Evolutionary conservation across 2,797 vertebrate species (phyloP).

Genomic region (Falco berigora): DNA sequence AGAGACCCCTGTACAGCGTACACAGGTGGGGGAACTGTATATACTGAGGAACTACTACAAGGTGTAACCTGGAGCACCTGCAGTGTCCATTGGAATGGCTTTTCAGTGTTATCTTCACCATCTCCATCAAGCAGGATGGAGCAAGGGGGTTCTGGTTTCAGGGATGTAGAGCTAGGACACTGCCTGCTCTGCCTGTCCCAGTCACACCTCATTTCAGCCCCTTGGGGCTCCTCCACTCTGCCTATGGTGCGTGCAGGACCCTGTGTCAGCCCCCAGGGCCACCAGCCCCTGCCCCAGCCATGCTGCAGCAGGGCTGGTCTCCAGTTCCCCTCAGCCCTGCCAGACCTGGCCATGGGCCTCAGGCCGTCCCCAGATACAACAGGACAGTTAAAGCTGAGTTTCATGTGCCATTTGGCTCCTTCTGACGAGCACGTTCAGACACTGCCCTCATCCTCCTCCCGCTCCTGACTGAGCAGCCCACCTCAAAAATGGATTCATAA

Average conservation of each 20-base stretch:
- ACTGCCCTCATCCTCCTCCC: not conserved
- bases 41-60: not conserved
- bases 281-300: not conserved
- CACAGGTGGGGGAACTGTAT: not conserved
- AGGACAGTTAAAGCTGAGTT: not conserved
- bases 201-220: not conserved
- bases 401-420: not conserved
- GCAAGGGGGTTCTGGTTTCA: not conserved
- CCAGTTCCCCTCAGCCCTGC: not conserved
- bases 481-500: not conserved
- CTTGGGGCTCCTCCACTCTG: rapidly evolving
- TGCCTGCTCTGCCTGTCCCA: not conserved
- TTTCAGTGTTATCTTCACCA: not conserved
- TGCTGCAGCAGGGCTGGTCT: not conserved
- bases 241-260: not conserved
- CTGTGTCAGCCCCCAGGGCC: not conserved
- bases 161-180: not conserved
- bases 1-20: rapidly evolving
- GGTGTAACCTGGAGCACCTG: not conserved
- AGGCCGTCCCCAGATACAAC: not conserved
- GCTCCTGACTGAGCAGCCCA: rapidly evolving
- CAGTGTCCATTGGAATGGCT: not conserved
- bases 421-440: not conserved
- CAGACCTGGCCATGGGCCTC: not conserved
- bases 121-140: not conserved